phyloP scores from a whole-genome alignment of 2,888 invertebrate species.

The Galeruca laticollis region DNA sequence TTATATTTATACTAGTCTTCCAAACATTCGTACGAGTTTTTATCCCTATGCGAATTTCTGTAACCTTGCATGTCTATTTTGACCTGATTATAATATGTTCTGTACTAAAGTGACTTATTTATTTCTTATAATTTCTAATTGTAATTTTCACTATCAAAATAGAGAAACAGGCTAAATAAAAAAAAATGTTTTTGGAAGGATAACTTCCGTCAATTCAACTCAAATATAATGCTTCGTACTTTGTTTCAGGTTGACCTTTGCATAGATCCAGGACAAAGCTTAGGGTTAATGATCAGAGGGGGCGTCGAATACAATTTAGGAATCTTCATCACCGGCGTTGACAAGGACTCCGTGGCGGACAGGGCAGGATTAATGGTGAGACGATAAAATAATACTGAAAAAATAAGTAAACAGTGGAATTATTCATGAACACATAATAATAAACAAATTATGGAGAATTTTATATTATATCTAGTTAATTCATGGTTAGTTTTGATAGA shows the following conservation, averaged over 20 bases:
- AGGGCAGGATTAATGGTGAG: slow-evolving; percentile 88
- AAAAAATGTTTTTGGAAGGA: neutral
- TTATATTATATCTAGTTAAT: no score
- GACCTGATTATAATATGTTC: no score
- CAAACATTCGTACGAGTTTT: no score
- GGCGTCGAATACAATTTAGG: slow-evolving; percentile 95
- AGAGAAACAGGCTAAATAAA: neutral
- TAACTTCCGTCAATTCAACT: neutral
- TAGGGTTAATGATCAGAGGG: slow-evolving; percentile 95
- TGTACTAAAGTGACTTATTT: no score
- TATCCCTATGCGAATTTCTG: no score
- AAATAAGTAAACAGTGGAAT: neutral
- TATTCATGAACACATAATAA: no score
- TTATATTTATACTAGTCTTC: no score
- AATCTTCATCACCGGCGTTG: slow-evolving; percentile 95
- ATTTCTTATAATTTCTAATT: no score
- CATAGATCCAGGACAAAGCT: slow-evolving; percentile 90
- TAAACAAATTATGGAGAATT: no score
- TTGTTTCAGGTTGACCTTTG: slow-evolving; percentile 81
- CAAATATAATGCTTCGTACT: neutral
- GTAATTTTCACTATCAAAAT: no score
- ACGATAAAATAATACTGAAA: slow-evolving; percentile 40
- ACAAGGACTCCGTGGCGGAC: slow-evolving; percentile 93
- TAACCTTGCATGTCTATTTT: no score
- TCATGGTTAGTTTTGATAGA: no score